Evolutionary conservation across 2,888 invertebrate genomes (phyloP), one percentile per base, ranked within the genome.

Genomic region (Cataglyphis albicans): DNA sequence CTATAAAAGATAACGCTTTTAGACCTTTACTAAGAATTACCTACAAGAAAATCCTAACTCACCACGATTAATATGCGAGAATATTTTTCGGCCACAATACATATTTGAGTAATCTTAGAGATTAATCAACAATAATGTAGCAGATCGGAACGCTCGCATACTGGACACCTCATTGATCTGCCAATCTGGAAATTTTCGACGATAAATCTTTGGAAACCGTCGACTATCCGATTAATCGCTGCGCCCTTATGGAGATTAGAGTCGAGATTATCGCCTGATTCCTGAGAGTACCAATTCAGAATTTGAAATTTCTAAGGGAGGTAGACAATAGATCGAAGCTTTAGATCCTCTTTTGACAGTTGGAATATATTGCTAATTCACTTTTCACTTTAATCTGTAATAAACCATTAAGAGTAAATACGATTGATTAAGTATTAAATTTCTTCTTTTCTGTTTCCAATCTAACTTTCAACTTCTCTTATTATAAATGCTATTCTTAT

Each of bases 1-100:
- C 80, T 88, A 88, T 38, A 88, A 29, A n/a, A 32, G 64, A 80
- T 74, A 84, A 84, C 63, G 82, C 32, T 78, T 63, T 82, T 81
- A 76, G 70, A 78, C 38, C 44, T 59, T 55, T 61, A 73, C 10
- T 35, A 35, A 59, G 38, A 74, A 61, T 73, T 57, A 81, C 0
- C 82, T 84, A 87, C 59, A 21, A 41, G 63, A 74, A 81, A 82
- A 78, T 70, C 21, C 32, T 78, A 68, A n/a, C 68, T 59, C 59
- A 59, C n/a, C 72, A 64, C 65, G 61, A 76, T 76, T 61, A 70
- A 25, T n/a, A 32, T 10, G 35, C 12, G 32, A 21, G 32, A 68
- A 59, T 6, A 68, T 80, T 59, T 44, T 80, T 61, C n/a, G 25
- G 21, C 44, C 44, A 44, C 35, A 41, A 70, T 59, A 59, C 18